phyloP scores from a whole-genome alignment of 2,113 vertebrate genomes.

The Mesitornis unicolor region DNA sequence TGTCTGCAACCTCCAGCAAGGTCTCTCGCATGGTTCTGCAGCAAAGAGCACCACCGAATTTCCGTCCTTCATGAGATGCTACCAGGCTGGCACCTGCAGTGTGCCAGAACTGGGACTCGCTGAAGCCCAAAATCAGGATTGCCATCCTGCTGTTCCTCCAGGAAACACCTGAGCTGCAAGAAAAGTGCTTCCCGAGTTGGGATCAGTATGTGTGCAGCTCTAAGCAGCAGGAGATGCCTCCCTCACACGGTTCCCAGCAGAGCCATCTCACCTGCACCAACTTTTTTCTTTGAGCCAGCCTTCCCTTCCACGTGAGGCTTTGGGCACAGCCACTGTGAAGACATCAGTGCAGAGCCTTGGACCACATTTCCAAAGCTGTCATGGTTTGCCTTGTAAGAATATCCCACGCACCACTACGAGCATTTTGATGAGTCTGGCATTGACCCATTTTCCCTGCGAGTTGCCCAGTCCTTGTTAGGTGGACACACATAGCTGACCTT shows the following conservation, averaged over 20 bases:
- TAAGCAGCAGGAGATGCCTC: rapidly evolving
- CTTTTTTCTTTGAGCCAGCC: not conserved
- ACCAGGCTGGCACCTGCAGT: too few relatives aligned
- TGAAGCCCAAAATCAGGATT: not conserved
- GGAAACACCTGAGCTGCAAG: not conserved
- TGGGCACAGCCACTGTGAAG: not conserved
- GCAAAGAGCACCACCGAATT: not conserved
- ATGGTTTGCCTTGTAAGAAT: not conserved
- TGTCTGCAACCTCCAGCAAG: not conserved
- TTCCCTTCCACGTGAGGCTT: rapidly evolving
- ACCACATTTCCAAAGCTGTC: not conserved
- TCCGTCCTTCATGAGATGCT: not conserved
- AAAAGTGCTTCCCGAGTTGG: not conserved
- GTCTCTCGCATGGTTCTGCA: not conserved
- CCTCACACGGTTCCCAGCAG: rapidly evolving
- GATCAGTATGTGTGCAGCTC: not conserved
- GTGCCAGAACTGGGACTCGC: not conserved
- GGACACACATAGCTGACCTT: not conserved
- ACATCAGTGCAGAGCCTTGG: not conserved
- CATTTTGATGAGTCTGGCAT: not conserved
- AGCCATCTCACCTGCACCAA: not conserved
- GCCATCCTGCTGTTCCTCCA: not conserved
- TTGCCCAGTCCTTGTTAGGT: not conserved
- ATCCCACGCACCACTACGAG: not conserved
- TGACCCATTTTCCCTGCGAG: not conserved